phyloP scores from a whole-genome alignment of 2,113 vertebrate genomes.

The Ailurus styani region DNA sequence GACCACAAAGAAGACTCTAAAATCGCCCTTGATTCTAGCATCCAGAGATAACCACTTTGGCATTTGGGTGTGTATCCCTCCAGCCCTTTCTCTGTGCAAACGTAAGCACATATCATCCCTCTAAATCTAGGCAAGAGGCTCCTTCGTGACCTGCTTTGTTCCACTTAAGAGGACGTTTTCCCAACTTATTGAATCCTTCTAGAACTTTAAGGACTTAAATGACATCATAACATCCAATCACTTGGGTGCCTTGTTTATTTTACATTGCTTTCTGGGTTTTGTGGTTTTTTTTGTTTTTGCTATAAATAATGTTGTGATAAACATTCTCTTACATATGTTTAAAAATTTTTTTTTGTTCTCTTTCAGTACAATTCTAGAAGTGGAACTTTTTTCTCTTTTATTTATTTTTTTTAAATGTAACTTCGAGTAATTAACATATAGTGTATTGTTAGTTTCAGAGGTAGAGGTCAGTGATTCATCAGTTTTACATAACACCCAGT shows the following conservation, averaged over 20 bases:
- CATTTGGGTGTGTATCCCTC: not conserved
- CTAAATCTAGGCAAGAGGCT: not conserved
- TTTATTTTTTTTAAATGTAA: no score
- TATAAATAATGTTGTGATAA: not conserved
- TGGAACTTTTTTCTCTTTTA: not conserved
- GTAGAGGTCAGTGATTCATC: no score
- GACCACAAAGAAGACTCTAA: not conserved
- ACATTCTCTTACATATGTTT: not conserved
- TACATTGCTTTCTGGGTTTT: not conserved
- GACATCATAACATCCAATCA: not conserved
- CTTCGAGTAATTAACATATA: no score
- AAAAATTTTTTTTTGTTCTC: not conserved
- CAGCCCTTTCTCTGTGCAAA: not conserved
- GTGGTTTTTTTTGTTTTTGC: not conserved
- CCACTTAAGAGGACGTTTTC: not conserved
- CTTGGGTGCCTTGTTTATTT: constrained; percentile 3
- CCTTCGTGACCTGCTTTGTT: not conserved
- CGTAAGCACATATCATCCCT: not conserved
- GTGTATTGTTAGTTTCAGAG: no score
- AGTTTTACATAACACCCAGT: no score
- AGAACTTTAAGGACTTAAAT: constrained; percentile 13
- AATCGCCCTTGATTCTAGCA: not conserved
- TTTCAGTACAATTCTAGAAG: not conserved
- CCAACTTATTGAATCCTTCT: not conserved
- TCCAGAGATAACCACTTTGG: not conserved